phyloP scores from a whole-genome alignment of 2,797 vertebrate genomes.

The Ispidina picta region DNA sequence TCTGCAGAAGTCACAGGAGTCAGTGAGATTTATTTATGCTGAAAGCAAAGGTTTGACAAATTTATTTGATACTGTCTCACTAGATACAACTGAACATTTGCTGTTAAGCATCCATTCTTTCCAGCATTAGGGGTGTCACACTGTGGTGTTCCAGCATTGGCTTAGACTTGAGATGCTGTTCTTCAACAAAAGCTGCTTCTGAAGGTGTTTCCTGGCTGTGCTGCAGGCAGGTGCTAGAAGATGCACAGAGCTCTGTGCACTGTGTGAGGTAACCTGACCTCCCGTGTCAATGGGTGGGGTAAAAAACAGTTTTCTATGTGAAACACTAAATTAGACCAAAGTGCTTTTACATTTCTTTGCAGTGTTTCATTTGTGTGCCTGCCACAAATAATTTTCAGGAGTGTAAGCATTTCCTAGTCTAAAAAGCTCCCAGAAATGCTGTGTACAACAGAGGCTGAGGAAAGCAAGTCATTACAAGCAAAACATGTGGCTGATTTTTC shows the following conservation, averaged over 20 bases:
- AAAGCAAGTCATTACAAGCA: not conserved
- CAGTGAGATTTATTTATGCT: not conserved
- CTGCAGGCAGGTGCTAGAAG: not conserved
- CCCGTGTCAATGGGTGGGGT: not conserved
- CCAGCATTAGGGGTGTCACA: not conserved
- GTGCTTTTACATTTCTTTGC: not conserved
- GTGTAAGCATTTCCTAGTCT: not conserved
- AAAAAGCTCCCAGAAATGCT: not conserved
- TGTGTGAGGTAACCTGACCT: not conserved
- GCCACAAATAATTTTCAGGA: not conserved
- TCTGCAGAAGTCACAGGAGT: not conserved
- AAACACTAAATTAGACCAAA: not conserved
- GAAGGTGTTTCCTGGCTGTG: not conserved
- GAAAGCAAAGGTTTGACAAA: not conserved
- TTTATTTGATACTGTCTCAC: not conserved
- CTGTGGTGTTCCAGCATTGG: not conserved
- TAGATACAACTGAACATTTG: not conserved
- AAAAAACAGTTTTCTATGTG: not conserved
- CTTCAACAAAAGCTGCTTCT: not conserved
- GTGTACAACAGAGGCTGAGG: not conserved
- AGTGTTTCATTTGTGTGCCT: not conserved
- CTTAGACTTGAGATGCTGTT: not conserved
- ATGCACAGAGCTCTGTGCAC: not conserved
- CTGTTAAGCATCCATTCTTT: not conserved
- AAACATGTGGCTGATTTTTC: conserved; percentile 1